Conservation (phyloP, 2,113 vertebrate genomes). For the Mionectes macconnelli region DNA sequence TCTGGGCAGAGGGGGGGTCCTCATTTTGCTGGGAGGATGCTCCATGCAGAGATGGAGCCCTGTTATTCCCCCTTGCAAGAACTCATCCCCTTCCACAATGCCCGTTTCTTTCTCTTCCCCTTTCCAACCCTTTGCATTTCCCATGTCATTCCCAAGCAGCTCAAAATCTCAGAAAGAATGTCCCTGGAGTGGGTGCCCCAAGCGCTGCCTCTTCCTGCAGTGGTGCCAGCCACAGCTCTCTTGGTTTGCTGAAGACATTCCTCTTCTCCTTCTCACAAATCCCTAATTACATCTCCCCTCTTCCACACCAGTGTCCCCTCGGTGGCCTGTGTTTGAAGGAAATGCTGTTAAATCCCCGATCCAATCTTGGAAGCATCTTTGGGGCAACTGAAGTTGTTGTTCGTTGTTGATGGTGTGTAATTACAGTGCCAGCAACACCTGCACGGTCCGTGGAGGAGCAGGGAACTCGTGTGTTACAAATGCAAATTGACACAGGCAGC, state of each 20-base stretch:
- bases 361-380: neutral
- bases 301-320: neutral
- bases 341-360: fast-evolving
- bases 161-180: neutral
- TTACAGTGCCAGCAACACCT: neutral
- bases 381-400: neutral
- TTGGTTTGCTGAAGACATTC: neutral
- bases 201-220: fast-evolving
- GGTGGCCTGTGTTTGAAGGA: neutral
- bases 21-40: neutral
- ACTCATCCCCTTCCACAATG: neutral
- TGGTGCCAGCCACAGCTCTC: fast-evolving
- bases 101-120: neutral
- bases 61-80: fast-evolving
- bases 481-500: neutral
- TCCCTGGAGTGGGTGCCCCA: neutral
- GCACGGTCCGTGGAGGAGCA: neutral
- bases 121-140: neutral
- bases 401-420: neutral
- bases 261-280: neutral
- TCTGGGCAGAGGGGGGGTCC: neutral
- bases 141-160: neutral
- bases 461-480: neutral
- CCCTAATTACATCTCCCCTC: neutral
- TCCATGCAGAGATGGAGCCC: neutral